Evolutionary conservation across 1,140 invertebrate genomes (phyloP).

Genomic region (Zaprionus nigranus): DNA sequence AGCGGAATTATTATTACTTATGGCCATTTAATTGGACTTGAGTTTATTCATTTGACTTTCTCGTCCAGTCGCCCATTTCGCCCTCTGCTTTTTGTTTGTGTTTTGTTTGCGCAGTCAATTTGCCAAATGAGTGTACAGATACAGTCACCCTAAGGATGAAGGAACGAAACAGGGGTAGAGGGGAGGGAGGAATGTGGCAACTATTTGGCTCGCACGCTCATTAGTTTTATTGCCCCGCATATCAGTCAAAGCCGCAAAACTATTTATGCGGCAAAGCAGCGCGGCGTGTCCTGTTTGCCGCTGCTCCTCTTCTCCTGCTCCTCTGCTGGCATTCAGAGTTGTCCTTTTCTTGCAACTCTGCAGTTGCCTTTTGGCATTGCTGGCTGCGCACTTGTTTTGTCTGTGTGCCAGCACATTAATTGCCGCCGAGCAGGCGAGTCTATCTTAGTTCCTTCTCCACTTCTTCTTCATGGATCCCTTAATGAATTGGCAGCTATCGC

Average conservation of each 20-base stretch:
- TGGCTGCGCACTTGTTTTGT: slow-evolving; percentile 20
- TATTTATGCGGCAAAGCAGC: slow-evolving; percentile 62
- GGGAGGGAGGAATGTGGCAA: slow-evolving; percentile 39
- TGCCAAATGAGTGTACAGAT: slow-evolving; percentile 73
- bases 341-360: neutral
- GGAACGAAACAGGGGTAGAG: neutral
- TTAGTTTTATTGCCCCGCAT: slow-evolving; percentile 84
- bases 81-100: slow-evolving; percentile 48
- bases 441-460: neutral
- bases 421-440: slow-evolving; percentile 32
- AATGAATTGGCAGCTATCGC: slow-evolving; percentile 61
- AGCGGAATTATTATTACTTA: slow-evolving; percentile 84
- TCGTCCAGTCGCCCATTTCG: slow-evolving; percentile 16
- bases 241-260: slow-evolving; percentile 84
- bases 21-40: slow-evolving; percentile 84
- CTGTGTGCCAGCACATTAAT: slow-evolving; percentile 51
- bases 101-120: slow-evolving; percentile 80
- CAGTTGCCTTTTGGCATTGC: slow-evolving; percentile 12
- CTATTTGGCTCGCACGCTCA: slow-evolving; percentile 81
- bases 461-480: slow-evolving; percentile 29
- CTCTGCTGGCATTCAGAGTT: neutral
- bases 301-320: neutral
- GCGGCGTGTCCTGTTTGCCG: slow-evolving; percentile 2
- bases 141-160: neutral
- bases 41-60: slow-evolving; percentile 81